phyloP scores from a whole-genome alignment of 2,113 vertebrate genomes.

The Pseudorhombus dupliciocellatus region DNA sequence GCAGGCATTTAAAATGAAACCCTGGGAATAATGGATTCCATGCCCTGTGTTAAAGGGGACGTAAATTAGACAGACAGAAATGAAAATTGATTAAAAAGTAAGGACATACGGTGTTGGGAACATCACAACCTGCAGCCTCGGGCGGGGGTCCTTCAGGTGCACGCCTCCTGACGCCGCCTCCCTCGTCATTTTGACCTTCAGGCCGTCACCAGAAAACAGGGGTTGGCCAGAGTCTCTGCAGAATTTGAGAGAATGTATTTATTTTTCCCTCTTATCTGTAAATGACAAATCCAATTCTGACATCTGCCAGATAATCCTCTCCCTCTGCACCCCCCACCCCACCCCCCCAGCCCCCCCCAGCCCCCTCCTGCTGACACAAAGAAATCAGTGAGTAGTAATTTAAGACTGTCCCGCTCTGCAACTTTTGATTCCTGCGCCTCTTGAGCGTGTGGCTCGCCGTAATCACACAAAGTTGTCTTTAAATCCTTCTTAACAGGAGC shows the following conservation, averaged over 20 bases:
- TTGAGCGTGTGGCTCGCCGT: constrained; percentile 38
- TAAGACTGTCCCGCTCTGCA: background rate
- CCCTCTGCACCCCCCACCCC: too few relatives aligned
- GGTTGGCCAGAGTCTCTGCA: accelerated
- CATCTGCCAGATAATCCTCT: constrained; percentile 21
- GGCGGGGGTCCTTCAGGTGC: constrained; percentile 7
- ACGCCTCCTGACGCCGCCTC: constrained; percentile 7
- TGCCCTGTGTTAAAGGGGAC: constrained; percentile 49
- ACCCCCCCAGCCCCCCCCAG: too few relatives aligned
- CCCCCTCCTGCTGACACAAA: too few relatives aligned
- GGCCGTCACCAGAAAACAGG: background rate
- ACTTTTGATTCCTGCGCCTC: constrained; percentile 52
- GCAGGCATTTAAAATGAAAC: constrained; percentile 62
- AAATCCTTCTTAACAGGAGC: constrained; percentile 76
- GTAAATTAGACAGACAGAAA: constrained; percentile 11
- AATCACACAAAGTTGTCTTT: constrained; percentile 76
- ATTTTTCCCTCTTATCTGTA: background rate
- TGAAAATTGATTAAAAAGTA: constrained; percentile 52
- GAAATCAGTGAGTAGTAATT: background rate
- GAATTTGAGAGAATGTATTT: background rate
- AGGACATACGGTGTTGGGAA: constrained; percentile 13
- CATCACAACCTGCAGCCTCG: background rate
- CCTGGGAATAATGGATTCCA: constrained; percentile 65
- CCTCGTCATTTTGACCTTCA: constrained; percentile 34
- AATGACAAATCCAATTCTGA: constrained; percentile 14